phyloP scores from a whole-genome alignment of 1,140 invertebrate genomes.

The Zaprionus africanus region DNA sequence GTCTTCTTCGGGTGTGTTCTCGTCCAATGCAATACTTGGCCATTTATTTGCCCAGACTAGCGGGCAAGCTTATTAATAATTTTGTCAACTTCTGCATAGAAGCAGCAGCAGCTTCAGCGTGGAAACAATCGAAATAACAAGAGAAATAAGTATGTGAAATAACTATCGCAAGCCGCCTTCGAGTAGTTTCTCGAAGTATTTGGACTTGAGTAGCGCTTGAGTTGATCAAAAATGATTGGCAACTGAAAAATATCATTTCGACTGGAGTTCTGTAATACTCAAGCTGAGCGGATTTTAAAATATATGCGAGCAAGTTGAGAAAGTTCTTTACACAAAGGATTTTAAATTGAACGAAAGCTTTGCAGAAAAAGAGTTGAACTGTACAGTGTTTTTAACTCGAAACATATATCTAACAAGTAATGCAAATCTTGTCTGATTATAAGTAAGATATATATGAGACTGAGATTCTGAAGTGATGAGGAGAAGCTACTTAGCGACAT shows the following conservation, averaged over 20 bases:
- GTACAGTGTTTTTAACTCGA: background rate
- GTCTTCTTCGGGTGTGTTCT: background rate
- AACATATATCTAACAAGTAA: too few species aligned
- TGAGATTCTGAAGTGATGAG: too few species aligned
- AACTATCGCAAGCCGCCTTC: background rate
- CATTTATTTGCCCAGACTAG: slow-evolving; percentile 62
- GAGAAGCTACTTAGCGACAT: too few species aligned
- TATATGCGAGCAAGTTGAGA: background rate
- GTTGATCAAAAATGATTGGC: background rate
- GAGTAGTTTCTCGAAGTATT: background rate
- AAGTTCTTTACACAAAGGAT: background rate
- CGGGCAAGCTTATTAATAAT: slow-evolving; percentile 72
- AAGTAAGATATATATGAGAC: too few species aligned
- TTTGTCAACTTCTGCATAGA: slow-evolving; percentile 58
- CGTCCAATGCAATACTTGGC: slow-evolving; percentile 26
- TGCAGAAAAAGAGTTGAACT: background rate
- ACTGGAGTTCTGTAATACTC: background rate
- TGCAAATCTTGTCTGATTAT: too few species aligned
- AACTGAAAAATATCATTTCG: background rate
- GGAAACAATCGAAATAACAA: slow-evolving; percentile 18
- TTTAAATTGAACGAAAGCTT: background rate
- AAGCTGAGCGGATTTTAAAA: background rate
- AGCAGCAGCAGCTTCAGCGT: background rate
- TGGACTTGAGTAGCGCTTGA: background rate
- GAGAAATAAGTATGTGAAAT: slow-evolving; percentile 11